Conservation (phyloP, 2,113 vertebrate genomes). For the Hippoglossus stenolepis region DNA sequence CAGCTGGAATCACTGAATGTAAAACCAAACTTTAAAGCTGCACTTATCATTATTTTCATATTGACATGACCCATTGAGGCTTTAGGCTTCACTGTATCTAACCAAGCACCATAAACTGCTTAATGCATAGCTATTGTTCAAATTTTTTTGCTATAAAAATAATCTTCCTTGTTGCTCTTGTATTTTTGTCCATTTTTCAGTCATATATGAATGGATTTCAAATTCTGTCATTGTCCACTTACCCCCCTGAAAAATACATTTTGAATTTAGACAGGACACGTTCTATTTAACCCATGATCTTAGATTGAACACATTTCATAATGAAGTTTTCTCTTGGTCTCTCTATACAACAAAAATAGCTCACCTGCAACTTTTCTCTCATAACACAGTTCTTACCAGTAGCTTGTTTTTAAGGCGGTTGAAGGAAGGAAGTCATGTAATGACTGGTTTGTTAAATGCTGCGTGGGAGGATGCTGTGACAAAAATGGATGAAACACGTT, state of each 20-base stretch:
- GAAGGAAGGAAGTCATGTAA: constrained; percentile 2
- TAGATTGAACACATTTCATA: background rate
- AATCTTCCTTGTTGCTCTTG: too few relatives aligned
- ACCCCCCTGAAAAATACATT: background rate
- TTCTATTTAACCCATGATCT: background rate
- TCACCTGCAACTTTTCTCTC: background rate
- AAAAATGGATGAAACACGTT: background rate
- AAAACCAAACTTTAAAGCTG: too few relatives aligned
- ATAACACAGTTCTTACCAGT: background rate
- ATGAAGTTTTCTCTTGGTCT: background rate
- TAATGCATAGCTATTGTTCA: too few relatives aligned
- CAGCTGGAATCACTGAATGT: too few relatives aligned
- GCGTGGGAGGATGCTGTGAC: constrained; percentile 25
- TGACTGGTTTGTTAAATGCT: constrained; percentile 6
- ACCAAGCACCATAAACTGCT: too few relatives aligned
- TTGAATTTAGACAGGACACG: background rate
- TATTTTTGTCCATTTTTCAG: too few relatives aligned
- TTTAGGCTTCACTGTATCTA: too few relatives aligned
- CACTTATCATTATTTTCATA: too few relatives aligned
- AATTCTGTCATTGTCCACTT: background rate
- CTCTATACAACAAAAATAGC: background rate
- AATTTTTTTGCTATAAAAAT: too few relatives aligned
- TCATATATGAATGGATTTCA: too few relatives aligned
- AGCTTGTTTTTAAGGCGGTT: background rate
- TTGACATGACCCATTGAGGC: too few relatives aligned